A percentile compares a stretch with the other conserved stretches of the same genome.
phyloP scores from a whole-genome alignment of 1,140 invertebrate genomes.

The Paracyclopina nana region DNA sequence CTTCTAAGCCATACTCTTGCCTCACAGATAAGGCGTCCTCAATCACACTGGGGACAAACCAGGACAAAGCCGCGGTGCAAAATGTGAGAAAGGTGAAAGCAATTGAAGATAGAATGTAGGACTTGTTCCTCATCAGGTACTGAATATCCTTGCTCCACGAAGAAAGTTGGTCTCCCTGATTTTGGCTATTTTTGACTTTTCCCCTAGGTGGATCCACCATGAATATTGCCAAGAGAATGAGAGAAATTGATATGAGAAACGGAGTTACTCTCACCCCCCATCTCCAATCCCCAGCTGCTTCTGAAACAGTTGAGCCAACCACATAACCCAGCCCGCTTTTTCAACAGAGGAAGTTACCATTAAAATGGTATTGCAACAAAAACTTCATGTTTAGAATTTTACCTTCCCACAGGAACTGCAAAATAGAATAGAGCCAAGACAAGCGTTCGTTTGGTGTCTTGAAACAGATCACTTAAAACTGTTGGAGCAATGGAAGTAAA shows the following conservation, averaged over 20 bases:
- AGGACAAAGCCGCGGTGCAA: slow-evolving; percentile 79
- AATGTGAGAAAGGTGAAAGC: slow-evolving; percentile 95
- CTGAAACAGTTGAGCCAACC: slow-evolving; percentile 54
- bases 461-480: slow-evolving; percentile 91
- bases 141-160: slow-evolving; percentile 8
- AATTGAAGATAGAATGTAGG: slow-evolving; percentile 68
- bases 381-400: not conserved
- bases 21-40: slow-evolving; percentile 33
- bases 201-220: slow-evolving; percentile 73
- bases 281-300: slow-evolving; percentile 46
- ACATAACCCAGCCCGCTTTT: slow-evolving; percentile 86
- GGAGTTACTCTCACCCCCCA: slow-evolving; percentile 83
- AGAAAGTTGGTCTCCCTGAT: slow-evolving; percentile 21
- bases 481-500: slow-evolving; percentile 98
- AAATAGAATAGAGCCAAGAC: slow-evolving; percentile 97
- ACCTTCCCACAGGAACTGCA: slow-evolving; percentile 96
- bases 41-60: slow-evolving; percentile 85
- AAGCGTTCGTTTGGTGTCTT: slow-evolving; percentile 60
- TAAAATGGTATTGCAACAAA: slow-evolving; percentile 5
- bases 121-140: slow-evolving; percentile 42
- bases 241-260: slow-evolving; percentile 54
- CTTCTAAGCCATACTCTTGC: slow-evolving; percentile 1
- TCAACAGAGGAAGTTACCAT: slow-evolving; percentile 19
- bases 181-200: slow-evolving; percentile 50
- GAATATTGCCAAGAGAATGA: slow-evolving; percentile 53